Percentiles rank a stretch among this genome's conserved stretches.
Conservation (phyloP, 1,140 invertebrate genomes). For the Cephus cinctus region DNA sequence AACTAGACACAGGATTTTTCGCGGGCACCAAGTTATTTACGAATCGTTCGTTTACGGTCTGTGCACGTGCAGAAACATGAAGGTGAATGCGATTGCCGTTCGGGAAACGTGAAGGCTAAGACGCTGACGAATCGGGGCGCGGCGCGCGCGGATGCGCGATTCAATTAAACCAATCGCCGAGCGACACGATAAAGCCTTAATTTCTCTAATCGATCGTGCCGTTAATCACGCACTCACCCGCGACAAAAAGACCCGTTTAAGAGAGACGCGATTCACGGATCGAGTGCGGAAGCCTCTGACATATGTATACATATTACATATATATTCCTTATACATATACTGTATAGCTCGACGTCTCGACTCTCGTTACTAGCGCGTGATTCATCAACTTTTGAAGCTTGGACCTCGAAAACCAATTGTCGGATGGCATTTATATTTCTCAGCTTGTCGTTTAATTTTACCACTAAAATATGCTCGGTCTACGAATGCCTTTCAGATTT, state of each 20-base stretch:
- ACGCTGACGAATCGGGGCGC: conserved; percentile 36
- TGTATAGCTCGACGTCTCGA: not conserved
- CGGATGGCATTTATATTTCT: too few relatives aligned
- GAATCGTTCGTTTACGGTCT: not conserved
- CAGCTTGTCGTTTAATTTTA: too few relatives aligned
- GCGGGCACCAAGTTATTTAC: not conserved
- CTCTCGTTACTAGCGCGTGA: not conserved
- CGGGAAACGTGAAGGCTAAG: too few relatives aligned
- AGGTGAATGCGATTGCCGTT: too few relatives aligned
- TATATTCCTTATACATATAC: not conserved
- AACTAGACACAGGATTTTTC: not conserved
- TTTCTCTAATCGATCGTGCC: conserved; percentile 19
- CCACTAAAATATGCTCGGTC: too few relatives aligned
- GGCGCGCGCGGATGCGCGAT: too few relatives aligned
- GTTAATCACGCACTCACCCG: conserved; percentile 25
- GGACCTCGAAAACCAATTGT: too few relatives aligned
- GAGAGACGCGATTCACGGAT: conserved; percentile 19
- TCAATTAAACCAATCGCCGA: too few relatives aligned
- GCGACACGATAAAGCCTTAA: conserved; percentile 20
- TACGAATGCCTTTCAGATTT: too few relatives aligned
- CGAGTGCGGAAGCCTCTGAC: conserved; percentile 8
- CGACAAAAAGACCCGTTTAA: conserved; percentile 30
- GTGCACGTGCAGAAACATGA: too few relatives aligned
- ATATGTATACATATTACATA: not conserved
- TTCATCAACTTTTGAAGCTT: too few relatives aligned